phyloP scores from a whole-genome alignment of 2,113 vertebrate species.

The Vulpes lagopus region DNA sequence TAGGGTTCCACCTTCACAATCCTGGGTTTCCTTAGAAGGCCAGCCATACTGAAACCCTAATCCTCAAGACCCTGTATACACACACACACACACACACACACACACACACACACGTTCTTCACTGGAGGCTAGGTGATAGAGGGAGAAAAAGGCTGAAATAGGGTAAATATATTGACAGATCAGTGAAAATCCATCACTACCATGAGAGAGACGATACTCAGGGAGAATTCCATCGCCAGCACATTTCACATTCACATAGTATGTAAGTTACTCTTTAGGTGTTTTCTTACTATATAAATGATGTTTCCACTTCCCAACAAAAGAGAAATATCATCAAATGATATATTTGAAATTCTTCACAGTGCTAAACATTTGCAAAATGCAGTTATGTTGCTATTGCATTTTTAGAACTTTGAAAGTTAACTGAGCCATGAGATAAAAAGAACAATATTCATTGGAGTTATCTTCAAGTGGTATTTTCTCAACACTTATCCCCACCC shows the following conservation, averaged over 20 bases:
- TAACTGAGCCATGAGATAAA: neutral
- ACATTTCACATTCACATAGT: neutral
- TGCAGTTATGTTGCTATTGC: too few species aligned
- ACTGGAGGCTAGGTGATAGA: neutral
- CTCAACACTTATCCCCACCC: neutral
- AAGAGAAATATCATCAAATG: neutral
- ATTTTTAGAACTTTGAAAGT: constrained; percentile 40
- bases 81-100: too few species aligned
- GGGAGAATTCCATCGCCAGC: neutral
- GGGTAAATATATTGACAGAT: neutral
- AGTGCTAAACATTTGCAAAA: neutral
- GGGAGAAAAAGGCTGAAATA: neutral
- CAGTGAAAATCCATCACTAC: neutral
- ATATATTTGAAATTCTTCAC: neutral
- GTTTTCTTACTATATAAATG: neutral
- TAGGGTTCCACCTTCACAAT: neutral
- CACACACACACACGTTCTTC: neutral
- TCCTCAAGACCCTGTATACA: neutral
- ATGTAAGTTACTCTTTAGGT: neutral
- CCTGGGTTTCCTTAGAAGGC: neutral
- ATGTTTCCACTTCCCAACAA: neutral
- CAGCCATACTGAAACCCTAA: neutral
- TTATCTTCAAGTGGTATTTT: neutral
- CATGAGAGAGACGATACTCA: neutral
- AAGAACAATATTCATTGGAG: neutral